Evolutionary conservation across 2,797 vertebrate species (phyloP), one percentile per base, ranked within the genome.

Genomic region (Ispidina picta): DNA sequence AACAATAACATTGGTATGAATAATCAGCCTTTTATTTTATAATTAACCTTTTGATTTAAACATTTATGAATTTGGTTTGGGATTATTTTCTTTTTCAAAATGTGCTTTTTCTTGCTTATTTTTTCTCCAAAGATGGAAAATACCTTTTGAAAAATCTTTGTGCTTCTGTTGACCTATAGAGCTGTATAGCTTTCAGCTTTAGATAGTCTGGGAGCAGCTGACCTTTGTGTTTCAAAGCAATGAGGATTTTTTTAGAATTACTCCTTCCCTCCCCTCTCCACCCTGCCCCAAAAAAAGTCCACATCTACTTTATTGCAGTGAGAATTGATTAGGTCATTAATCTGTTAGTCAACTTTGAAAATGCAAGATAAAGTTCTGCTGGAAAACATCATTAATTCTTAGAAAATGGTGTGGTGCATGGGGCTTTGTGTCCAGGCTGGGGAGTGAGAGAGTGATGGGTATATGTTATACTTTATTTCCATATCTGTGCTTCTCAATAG

Each of bases 141-240:
- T 35, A 21, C 26, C 35, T 60, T 77, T 68, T 39, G 9, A 69
- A 63, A 92, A 79, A 25, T 22, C 12, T 76, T 49, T 81, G 33
- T 44, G 35, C 54, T 91, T 60, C 58, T 71, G 13, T 52, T 92
- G 68, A 86, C 64, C 49, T 70, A 15, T 35, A 12, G 2, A 35
- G 15, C 41, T 64, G 35, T 14, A 26, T 7, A 48, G 39, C 35
- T 85, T 77, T 88, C 58, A 83, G 75, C 23, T 86, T 62, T 10
- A 39, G 39, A 11, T 3, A 23, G 35, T 28, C 25, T 86, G 48
- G 31, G 59, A 89, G 18, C 29, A 76, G 52, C 2, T 83, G 64
- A 91, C 46, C 56, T 92, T 54, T 48, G 41, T 41, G 43, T 65
- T 90, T 91, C 68, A 74, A 68, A 89, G 46, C 54, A 94, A 84